Percentiles rank a stretch among this genome's conserved stretches.
Conservation (phyloP, 1,140 invertebrate genomes). For the Stenopsyche tienmushanensis region DNA sequence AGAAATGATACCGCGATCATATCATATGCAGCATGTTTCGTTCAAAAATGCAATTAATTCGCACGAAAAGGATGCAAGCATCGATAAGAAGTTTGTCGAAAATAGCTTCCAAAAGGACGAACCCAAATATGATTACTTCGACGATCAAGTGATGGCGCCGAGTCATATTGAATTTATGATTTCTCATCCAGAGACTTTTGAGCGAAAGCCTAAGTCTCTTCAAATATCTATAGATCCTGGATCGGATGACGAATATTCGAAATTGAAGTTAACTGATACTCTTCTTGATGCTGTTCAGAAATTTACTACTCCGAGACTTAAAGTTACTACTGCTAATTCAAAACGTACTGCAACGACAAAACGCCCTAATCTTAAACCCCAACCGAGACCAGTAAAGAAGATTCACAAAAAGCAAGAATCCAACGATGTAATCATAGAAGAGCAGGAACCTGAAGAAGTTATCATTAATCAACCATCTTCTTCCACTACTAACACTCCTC, state of each 20-base stretch:
- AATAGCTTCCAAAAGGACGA: background rate
- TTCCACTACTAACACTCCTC: background rate
- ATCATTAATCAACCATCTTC: background rate
- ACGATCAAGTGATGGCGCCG: slow-evolving; percentile 13
- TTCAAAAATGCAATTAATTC: too few species aligned
- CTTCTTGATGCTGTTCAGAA: slow-evolving; percentile 26
- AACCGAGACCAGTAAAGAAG: background rate
- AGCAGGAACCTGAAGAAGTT: slow-evolving; percentile 4
- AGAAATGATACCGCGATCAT: slow-evolving; percentile 17
- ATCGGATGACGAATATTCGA: slow-evolving; percentile 4
- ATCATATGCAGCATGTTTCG: slow-evolving; percentile 19
- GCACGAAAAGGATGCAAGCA: background rate
- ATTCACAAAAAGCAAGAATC: background rate
- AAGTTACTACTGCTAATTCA: slow-evolving; percentile 1
- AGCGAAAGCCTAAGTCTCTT: slow-evolving; percentile 18
- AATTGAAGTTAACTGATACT: slow-evolving; percentile 32
- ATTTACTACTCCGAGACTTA: background rate
- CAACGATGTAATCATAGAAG: background rate
- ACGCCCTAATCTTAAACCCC: slow-evolving; percentile 16
- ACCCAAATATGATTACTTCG: too few species aligned
- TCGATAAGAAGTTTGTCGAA: background rate
- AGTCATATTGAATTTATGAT: slow-evolving; percentile 10
- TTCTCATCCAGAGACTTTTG: background rate
- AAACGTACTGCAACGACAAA: background rate
- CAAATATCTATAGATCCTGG: slow-evolving; percentile 30